These are phyloP conservation scores for Todiramphus chloris DNA, from an alignment of 2,113 vertebrate genomes.

Conservation along the genomic window DNA sequence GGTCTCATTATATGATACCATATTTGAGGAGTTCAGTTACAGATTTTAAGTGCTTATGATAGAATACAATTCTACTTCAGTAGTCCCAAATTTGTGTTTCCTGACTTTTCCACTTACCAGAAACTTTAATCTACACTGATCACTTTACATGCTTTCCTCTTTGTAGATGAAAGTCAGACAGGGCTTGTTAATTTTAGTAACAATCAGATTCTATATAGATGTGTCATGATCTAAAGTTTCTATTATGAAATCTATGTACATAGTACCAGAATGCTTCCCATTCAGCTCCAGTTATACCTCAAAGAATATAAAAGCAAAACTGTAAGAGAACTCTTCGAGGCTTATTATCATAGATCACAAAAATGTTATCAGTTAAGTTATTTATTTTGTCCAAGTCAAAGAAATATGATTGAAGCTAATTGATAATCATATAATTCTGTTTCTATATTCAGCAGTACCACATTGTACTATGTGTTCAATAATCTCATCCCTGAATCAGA, in stretches of 20 bases:
- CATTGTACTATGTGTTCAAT: background rate
- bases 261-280: background rate
- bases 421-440: background rate
- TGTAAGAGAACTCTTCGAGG: background rate
- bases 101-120: background rate
- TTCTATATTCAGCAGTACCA: background rate
- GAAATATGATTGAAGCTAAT: background rate
- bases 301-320: background rate
- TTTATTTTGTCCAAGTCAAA: background rate
- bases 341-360: background rate
- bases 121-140: background rate
- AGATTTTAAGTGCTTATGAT: background rate
- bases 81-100: background rate
- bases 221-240: background rate
- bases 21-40: background rate
- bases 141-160: background rate
- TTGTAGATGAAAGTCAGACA: background rate
- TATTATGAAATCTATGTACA: background rate
- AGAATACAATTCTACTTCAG: background rate
- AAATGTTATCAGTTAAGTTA: background rate
- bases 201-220: background rate
- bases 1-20: background rate
- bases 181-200: background rate
- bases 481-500: background rate
- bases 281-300: background rate